Evolutionary conservation across 2,113 vertebrate genomes (phyloP).

Genomic region (Microcebus jonahi): DNA sequence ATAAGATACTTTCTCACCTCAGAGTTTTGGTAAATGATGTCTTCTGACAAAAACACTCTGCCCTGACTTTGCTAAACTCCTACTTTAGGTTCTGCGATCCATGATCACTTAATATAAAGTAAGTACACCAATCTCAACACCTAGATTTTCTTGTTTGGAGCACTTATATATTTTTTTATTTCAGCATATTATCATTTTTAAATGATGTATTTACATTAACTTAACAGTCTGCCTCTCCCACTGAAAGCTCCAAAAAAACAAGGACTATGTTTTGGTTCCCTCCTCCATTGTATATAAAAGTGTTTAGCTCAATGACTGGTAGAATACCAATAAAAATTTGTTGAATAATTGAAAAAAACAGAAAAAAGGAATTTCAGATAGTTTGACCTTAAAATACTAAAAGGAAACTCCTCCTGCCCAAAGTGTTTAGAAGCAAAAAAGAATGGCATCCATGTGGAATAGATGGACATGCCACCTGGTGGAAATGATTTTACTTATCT

Average conservation of each 20-base stretch:
- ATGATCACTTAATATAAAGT: neutral
- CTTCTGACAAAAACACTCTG: neutral
- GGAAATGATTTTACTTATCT: neutral
- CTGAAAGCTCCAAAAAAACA: neutral
- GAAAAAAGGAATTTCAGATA: conserved; percentile 37
- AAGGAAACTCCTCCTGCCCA: neutral
- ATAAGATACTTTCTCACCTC: neutral
- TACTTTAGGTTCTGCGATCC: neutral
- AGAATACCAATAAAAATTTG: neutral
- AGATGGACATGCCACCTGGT: neutral
- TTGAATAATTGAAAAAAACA: neutral
- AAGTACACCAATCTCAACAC: neutral
- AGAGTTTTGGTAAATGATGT: neutral
- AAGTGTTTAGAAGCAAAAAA: conserved; percentile 19
- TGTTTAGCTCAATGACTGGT: neutral
- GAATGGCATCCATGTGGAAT: neutral
- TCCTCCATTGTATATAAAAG: neutral
- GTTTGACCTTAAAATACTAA: conserved; percentile 5
- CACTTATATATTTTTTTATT: neutral
- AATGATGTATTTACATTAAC: neutral
- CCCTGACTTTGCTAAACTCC: neutral
- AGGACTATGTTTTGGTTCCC: neutral
- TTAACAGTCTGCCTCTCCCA: neutral
- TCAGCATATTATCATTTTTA: neutral
- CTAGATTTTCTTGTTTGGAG: neutral